Evolutionary conservation across 2,888 invertebrate genomes (phyloP).

Genomic region (Cyclophora punctaria): DNA sequence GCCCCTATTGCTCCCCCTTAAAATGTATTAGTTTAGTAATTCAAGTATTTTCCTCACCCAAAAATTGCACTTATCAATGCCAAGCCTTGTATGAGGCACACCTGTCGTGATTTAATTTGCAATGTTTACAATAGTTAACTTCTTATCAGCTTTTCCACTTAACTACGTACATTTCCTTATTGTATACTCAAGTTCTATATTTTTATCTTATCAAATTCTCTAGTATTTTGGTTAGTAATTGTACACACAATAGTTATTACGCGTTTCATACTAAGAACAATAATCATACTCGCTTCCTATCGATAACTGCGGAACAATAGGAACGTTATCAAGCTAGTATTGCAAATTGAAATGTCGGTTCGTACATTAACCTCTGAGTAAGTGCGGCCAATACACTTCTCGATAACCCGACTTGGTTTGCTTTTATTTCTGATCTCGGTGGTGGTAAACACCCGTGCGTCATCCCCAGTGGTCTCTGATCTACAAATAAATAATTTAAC

Average conservation of each 20-base stretch:
- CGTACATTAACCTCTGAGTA: slow-evolving; percentile 57
- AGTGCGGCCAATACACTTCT: slow-evolving; percentile 35
- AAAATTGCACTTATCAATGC: no score
- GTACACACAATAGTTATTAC: slow-evolving; percentile 2
- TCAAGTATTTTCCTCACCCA: no score
- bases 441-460: slow-evolving; percentile 68
- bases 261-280: slow-evolving; percentile 13
- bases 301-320: slow-evolving; percentile 48
- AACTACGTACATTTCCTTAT: slow-evolving; percentile 10
- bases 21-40: no score
- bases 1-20: no score
- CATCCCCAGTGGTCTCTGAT: slow-evolving; percentile 53
- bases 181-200: slow-evolving; percentile 5
- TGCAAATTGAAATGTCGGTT: slow-evolving; percentile 42
- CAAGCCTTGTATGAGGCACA: no score
- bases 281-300: slow-evolving; percentile 20
- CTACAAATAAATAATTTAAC: slow-evolving; percentile 59
- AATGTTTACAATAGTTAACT: background rate
- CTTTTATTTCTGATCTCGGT: slow-evolving; percentile 63
- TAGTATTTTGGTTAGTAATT: slow-evolving; percentile 20
- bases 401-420: slow-evolving; percentile 55
- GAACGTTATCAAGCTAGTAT: slow-evolving; percentile 44
- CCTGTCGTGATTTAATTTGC: no score
- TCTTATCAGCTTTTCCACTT: background rate
- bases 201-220: slow-evolving; percentile 23